Conservation (phyloP, 2,888 invertebrate genomes). For the Liodrosophila aerea region DNA sequence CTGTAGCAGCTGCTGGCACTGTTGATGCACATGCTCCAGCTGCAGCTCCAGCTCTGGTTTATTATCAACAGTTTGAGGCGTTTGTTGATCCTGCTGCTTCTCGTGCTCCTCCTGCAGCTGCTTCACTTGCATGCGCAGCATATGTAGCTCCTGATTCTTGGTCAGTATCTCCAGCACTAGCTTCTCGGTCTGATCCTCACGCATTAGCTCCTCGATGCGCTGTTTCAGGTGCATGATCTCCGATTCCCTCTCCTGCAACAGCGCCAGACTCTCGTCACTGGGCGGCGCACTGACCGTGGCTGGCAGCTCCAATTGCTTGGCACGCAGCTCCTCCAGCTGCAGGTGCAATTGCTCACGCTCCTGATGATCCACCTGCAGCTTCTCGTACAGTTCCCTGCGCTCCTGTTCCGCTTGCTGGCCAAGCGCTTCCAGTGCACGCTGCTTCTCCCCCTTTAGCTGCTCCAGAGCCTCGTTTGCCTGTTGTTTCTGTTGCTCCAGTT, state of each 20-base stretch:
- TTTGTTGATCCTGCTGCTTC: not conserved
- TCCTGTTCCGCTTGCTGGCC: slow-evolving; percentile 8
- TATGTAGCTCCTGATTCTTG: slow-evolving; percentile 82
- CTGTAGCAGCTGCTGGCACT: slow-evolving; percentile 60
- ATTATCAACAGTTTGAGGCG: not conserved
- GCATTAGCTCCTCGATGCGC: slow-evolving; percentile 82
- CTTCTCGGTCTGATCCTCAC: slow-evolving; percentile 81
- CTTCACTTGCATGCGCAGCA: slow-evolving; percentile 81
- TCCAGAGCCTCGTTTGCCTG: slow-evolving; percentile 9
- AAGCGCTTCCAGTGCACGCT: slow-evolving; percentile 79
- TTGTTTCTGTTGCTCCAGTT: slow-evolving; percentile 79
- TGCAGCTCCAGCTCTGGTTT: slow-evolving; percentile 9
- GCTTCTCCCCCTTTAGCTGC: slow-evolving; percentile 27
- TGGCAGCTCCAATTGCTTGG: slow-evolving; percentile 23
- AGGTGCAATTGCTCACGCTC: slow-evolving; percentile 26
- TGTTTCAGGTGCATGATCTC: slow-evolving; percentile 80
- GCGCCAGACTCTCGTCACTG: slow-evolving; percentile 65
- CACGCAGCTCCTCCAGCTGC: slow-evolving; percentile 29
- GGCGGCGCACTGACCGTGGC: slow-evolving; percentile 8
- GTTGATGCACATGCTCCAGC: slow-evolving; percentile 59
- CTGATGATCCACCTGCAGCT: too few relatives aligned
- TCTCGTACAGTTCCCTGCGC: not conserved
- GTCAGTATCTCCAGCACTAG: slow-evolving; percentile 80
- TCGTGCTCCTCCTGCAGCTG: slow-evolving; percentile 82
- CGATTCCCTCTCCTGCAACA: slow-evolving; percentile 79